Percentiles rank a stretch among this genome's conserved stretches.
Evolutionary conservation across 2,888 invertebrate genomes (phyloP).

Genomic region (Anthophora plumipes): DNA sequence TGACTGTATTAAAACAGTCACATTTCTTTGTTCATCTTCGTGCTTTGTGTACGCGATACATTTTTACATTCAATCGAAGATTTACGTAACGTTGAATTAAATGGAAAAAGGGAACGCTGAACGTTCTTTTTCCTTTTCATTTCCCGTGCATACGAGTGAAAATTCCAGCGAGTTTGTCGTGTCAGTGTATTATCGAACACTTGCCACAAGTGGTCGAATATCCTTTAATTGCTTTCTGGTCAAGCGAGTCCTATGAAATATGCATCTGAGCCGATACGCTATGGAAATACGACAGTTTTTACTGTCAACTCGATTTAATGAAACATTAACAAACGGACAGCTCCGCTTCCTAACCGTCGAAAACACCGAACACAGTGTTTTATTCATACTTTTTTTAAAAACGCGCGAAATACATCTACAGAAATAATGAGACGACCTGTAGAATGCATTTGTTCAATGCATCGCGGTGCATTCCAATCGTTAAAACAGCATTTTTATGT

Average conservation of each 20-base stretch:
- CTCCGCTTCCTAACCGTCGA: neutral
- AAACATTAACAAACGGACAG: conserved; percentile 6
- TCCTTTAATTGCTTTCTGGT: neutral
- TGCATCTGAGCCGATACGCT: neutral
- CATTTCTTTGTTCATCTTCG: too few relatives aligned
- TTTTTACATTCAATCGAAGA: too few relatives aligned
- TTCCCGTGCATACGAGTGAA: too few relatives aligned
- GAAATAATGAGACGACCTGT: neutral
- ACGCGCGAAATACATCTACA: neutral
- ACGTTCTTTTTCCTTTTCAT: too few relatives aligned
- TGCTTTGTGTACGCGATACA: too few relatives aligned
- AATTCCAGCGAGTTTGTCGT: too few relatives aligned
- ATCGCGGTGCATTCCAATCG: neutral
- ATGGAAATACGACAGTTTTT: neutral
- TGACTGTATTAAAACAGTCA: too few relatives aligned
- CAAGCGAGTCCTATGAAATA: neutral
- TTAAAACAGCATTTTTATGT: neutral
- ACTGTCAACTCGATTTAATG: conserved; percentile 1
- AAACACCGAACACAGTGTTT: neutral
- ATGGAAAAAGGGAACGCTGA: too few relatives aligned
- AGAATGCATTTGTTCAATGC: neutral
- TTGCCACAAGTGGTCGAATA: neutral
- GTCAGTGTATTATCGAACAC: too few relatives aligned
- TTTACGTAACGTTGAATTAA: too few relatives aligned
- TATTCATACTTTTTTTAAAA: conserved; percentile 12